Evolutionary conservation across 1,140 invertebrate genomes (phyloP), one percentile per base, ranked within the genome.

Genomic region (Stegodyphus mimosarum): DNA sequence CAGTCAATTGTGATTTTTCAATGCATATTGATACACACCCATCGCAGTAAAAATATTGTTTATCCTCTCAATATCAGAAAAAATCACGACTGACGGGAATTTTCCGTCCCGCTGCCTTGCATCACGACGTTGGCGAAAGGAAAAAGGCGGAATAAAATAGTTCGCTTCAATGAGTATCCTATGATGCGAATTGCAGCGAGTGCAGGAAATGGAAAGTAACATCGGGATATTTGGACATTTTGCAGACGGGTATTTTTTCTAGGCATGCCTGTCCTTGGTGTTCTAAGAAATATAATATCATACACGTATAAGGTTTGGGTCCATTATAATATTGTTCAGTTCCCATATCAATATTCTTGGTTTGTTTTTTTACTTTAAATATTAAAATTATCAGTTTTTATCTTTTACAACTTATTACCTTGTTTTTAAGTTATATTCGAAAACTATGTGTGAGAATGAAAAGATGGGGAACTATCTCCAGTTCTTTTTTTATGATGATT

Each of bases 61-160:
- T 79, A 66, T 66, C 53, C 66, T 10, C 66, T 18, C 6, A 10
- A 13, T 67, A 66, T 77, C 33, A 3, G 50, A 77, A 77, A 77
- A 63, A 77, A 77, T 67, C 75, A 55, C 10, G 18, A 77, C 33
- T 15, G 67, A 60, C 51, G 77, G 77, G 64, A 70, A 79, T 70
- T 79, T 79, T 70, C 66, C 77, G 33, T 69, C 64, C 77, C 55
- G 74, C 74, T 49, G 74, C 74, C 33, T 17, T 49, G n/a, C 67
- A 63, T 77, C 63, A 77, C 55, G 64, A 64, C 10, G 17, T 51
- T 33, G 48, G 55, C 15, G 75, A 17, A 53, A 53, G 17, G 15
- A 60, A 15, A 60, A 79, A 60, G 53, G 77, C 77, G 77, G 67
- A 79, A 79, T 79, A 79, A 79, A 79, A 79, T 79, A 69, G 77